phyloP scores from a whole-genome alignment of 2,113 vertebrate genomes.

The Triplophysa dalaica region DNA sequence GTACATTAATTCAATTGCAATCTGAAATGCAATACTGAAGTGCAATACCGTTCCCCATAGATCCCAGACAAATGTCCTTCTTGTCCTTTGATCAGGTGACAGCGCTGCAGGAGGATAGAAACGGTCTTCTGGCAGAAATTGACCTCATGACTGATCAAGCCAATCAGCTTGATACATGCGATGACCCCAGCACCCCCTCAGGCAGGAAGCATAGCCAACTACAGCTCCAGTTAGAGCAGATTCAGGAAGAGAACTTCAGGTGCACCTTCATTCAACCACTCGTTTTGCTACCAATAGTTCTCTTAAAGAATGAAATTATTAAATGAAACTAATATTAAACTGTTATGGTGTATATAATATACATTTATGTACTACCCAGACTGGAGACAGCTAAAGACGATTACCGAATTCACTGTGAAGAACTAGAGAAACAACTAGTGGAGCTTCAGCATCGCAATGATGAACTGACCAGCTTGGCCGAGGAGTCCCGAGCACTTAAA shows the following conservation, averaged over 20 bases:
- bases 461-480: conserved; percentile 89
- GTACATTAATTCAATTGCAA: neutral
- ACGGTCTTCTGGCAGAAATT: conserved; percentile 90
- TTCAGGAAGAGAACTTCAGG: conserved; percentile 98
- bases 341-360: neutral
- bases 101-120: conserved; percentile 91
- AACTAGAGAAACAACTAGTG: conserved; percentile 91
- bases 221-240: conserved; percentile 87
- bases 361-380: conserved; percentile 64
- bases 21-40: too few relatives aligned
- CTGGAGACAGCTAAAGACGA: conserved; percentile 97
- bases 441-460: conserved; percentile 94
- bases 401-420: conserved; percentile 95
- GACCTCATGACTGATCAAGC: conserved; percentile 90
- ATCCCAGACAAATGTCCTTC: neutral
- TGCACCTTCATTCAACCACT: conserved; percentile 46
- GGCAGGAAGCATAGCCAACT: conserved; percentile 88
- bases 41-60: neutral
- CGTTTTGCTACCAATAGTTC: neutral
- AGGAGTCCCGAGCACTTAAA: conserved; percentile 91
- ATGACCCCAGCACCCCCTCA: conserved; percentile 85
- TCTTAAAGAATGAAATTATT: neutral
- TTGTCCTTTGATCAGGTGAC: conserved; percentile 79
- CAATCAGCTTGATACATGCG: conserved; percentile 90
- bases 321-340: neutral